phyloP scores from a whole-genome alignment of 1,140 invertebrate species.

The Drosophila tristis region DNA sequence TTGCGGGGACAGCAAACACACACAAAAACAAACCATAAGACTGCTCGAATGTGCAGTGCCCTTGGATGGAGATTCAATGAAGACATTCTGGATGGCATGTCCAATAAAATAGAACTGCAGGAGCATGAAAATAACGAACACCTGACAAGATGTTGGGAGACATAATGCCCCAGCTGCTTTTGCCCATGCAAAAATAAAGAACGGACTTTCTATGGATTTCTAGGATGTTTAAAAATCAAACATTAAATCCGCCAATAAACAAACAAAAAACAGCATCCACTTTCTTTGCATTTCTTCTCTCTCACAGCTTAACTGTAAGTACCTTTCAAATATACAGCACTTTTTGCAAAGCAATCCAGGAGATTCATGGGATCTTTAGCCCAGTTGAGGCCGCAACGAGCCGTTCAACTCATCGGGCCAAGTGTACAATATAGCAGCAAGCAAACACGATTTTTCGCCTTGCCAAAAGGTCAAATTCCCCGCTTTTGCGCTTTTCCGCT shows the following conservation, averaged over 20 bases:
- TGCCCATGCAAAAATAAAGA: no score
- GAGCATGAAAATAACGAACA: not conserved
- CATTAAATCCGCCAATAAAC: no score
- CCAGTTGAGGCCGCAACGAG: constrained; percentile 11
- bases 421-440: constrained; percentile 8
- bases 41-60: constrained; percentile 8
- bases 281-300: no score
- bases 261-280: no score
- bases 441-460: constrained; percentile 45
- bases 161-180: no score
- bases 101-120: not conserved
- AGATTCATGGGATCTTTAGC: not conserved
- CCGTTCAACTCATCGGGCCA: not conserved
- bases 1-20: constrained; percentile 33
- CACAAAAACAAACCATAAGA: constrained; percentile 13
- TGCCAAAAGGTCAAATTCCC: constrained; percentile 41
- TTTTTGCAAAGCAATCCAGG: no score
- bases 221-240: no score
- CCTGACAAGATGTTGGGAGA: no score
- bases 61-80: constrained; percentile 6
- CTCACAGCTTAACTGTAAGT: no score
- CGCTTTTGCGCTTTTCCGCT: constrained; percentile 13
- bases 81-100: not conserved
- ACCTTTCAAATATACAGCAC: no score
- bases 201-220: no score